These are phyloP conservation scores for Drosophila sturtevanti DNA, from an alignment of 1,140 invertebrate genomes.

Conservation along the genomic window DNA sequence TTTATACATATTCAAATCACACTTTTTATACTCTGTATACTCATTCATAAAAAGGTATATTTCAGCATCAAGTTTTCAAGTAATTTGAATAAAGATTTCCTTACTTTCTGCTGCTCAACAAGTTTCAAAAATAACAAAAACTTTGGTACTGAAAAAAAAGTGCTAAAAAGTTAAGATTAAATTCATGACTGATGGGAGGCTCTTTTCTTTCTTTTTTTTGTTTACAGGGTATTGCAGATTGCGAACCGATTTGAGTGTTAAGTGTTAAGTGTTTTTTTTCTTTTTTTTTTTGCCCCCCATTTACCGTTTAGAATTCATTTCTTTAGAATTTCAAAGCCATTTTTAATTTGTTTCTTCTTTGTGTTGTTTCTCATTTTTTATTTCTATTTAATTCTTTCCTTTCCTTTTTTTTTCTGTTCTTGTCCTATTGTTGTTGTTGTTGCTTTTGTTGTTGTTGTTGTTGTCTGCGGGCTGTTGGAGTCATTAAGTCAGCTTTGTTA, in stretches of 20 bases:
- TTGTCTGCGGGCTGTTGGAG: constrained; percentile 48
- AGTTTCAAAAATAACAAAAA: no score
- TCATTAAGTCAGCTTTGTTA: constrained; percentile 75
- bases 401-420: constrained; percentile 16
- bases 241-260: background rate
- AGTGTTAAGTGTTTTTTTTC: background rate
- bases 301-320: constrained; percentile 45
- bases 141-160: no score
- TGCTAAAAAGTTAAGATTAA: no score
- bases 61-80: no score
- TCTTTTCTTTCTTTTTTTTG: background rate
- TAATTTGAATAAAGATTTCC: no score
- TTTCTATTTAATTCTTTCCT: constrained; percentile 16
- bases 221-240: background rate
- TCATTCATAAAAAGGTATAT: background rate
- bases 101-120: no score
- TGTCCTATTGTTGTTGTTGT: constrained; percentile 11
- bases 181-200: no score
- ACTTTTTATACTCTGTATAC: background rate
- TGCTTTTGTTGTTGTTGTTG: constrained; percentile 4
- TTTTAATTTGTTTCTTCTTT: constrained; percentile 67
- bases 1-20: background rate
- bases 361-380: constrained; percentile 22
- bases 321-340: constrained; percentile 61
- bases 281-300: background rate